phyloP scores from a whole-genome alignment of 2,888 invertebrate genomes.

The Nemotelus nigrinus region DNA sequence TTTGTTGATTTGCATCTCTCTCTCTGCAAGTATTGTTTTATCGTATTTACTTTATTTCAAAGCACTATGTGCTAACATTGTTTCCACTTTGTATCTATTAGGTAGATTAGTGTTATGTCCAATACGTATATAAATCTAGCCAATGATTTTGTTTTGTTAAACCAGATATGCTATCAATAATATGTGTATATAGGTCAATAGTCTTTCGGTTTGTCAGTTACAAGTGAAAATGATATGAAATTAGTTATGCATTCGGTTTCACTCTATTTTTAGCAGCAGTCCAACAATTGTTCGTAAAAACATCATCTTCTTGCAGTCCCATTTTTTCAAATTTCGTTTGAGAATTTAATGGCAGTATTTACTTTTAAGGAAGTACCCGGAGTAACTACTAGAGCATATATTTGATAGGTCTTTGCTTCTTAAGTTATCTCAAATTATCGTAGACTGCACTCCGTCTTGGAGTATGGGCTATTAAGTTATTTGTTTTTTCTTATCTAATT shows the following conservation, averaged over 20 bases:
- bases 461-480: slow-evolving; percentile 32
- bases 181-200: slow-evolving; percentile 18
- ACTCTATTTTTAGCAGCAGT: no score
- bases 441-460: slow-evolving; percentile 21
- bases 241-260: no score
- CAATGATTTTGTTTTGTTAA: not conserved
- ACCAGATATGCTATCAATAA: not conserved
- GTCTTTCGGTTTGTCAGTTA: slow-evolving; percentile 6
- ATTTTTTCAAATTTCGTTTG: no score
- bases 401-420: not conserved
- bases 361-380: not conserved
- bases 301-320: no score
- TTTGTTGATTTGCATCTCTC: slow-evolving; percentile 33
- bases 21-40: slow-evolving; percentile 16
- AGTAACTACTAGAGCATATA: not conserved
- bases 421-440: not conserved
- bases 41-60: not conserved
- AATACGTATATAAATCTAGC: slow-evolving; percentile 44
- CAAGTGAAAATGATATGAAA: not conserved
- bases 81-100: slow-evolving; percentile 18
- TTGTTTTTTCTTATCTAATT: slow-evolving; percentile 39
- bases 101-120: slow-evolving; percentile 6
- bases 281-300: no score
- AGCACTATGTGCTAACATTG: slow-evolving; percentile 34
- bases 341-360: no score